Percentiles rank a stretch among this genome's conserved stretches.
These are phyloP conservation scores for Macrobrachium rosenbergii DNA, from an alignment of 1,140 invertebrate genomes.

Conservation along the genomic window DNA sequence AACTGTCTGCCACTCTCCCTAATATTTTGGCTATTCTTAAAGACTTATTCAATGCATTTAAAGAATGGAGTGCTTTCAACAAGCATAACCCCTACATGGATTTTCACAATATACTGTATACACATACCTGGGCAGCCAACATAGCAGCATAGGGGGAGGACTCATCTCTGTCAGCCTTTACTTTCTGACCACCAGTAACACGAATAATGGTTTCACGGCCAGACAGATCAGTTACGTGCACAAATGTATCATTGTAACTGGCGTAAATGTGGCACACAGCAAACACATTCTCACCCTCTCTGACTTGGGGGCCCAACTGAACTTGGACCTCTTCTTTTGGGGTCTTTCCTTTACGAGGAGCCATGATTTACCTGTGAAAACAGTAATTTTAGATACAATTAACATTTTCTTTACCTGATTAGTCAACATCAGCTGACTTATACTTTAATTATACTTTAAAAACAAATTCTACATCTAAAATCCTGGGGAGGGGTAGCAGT, in stretches of 20 bases:
- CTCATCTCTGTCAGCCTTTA: conserved; percentile 99
- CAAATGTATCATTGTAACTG: conserved; percentile 99
- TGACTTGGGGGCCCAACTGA: conserved; percentile 95
- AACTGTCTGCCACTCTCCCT: too few species aligned
- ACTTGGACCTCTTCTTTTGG: conserved; percentile 97
- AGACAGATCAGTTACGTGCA: conserved; percentile 99
- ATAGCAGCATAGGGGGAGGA: conserved; percentile 99
- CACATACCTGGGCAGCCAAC: conserved; percentile 96
- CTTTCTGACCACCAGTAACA: conserved; percentile 99
- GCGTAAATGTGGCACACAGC: conserved; percentile 99
- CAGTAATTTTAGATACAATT: not conserved
- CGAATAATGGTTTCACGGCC: conserved; percentile 98
- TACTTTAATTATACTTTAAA: too few species aligned
- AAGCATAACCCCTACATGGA: not conserved
- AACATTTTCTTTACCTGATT: not conserved
- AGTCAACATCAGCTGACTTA: too few species aligned
- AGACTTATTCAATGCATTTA: not conserved
- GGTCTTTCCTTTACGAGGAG: conserved; percentile 96
- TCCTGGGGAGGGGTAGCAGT: too few species aligned
- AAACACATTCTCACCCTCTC: conserved; percentile 97
- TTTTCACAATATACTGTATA: conserved; percentile 15
- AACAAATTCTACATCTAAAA: too few species aligned
- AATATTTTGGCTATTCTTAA: not conserved
- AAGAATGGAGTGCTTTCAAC: not conserved
- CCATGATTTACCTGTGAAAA: conserved; percentile 77